Percentiles rank a stretch among this genome's conserved stretches.
phyloP scores from a whole-genome alignment of 1,140 invertebrate genomes.

The Diprion similis region DNA sequence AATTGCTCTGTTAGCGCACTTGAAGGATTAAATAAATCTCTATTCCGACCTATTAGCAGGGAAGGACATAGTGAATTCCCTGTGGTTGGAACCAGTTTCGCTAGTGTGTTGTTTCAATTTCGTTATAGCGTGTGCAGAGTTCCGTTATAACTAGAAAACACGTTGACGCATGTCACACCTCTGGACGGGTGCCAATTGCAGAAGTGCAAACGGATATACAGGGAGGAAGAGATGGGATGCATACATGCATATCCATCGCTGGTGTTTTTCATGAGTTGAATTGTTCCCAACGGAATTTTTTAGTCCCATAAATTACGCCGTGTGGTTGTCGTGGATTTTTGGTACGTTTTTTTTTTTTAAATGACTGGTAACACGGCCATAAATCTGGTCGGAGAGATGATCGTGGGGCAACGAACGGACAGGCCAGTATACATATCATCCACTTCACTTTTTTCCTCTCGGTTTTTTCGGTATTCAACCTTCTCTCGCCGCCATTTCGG shows the following conservation, averaged over 20 bases:
- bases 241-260: not conserved
- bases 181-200: not conserved
- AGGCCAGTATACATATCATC: no score
- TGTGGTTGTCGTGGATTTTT: not conserved
- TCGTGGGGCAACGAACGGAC: no score
- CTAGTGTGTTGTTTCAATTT: no score
- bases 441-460: no score
- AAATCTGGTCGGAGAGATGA: not conserved
- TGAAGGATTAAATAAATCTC: no score
- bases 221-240: not conserved
- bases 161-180: not conserved
- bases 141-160: not conserved
- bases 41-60: no score
- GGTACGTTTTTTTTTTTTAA: not conserved
- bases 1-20: no score
- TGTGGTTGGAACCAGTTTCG: no score
- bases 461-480: no score
- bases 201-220: not conserved
- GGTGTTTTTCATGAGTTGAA: not conserved
- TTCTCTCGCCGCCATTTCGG: no score
- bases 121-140: no score
- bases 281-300: not conserved
- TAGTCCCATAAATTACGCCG: not conserved
- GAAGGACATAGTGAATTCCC: no score
- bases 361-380: constrained; percentile 1